These are phyloP conservation scores for Mallotus villosus DNA, from an alignment of 2,797 vertebrate species.

Conservation along the genomic window DNA sequence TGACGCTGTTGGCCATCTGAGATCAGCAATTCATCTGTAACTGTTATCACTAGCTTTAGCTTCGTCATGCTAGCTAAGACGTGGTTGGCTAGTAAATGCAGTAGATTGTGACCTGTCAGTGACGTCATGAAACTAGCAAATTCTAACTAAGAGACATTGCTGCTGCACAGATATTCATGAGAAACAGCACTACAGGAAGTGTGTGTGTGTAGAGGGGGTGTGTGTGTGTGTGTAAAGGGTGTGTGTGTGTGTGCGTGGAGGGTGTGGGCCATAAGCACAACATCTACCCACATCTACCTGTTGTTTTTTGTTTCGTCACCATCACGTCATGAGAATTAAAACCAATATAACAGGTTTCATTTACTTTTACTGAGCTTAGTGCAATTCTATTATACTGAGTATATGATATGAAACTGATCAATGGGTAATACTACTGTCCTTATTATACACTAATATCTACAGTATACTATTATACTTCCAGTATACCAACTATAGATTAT, in stretches of 20 bases:
- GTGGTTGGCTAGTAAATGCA: constrained; percentile 18
- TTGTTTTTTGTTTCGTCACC: constrained; percentile 51
- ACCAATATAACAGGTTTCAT: constrained; percentile 23
- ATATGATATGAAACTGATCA: background rate
- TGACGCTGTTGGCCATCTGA: constrained; percentile 44
- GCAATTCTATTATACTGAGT: too few species aligned
- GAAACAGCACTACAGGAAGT: too few species aligned
- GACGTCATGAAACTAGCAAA: background rate
- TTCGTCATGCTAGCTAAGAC: constrained; percentile 24
- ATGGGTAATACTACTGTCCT: too few species aligned
- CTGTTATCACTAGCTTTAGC: constrained; percentile 21
- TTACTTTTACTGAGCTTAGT: background rate
- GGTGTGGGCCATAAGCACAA: constrained; percentile 28
- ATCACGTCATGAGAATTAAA: constrained; percentile 28
- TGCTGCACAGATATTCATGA: too few species aligned
- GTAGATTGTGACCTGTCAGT: background rate
- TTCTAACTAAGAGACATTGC: background rate
- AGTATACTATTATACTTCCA: too few species aligned
- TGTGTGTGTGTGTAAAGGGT: constrained; percentile 2
- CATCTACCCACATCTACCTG: constrained; percentile 45
- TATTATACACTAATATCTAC: too few species aligned
- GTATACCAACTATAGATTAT: too few species aligned
- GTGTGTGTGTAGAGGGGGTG: constrained; percentile 4
- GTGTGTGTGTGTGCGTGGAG: background rate
- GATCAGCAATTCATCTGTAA: constrained; percentile 39